phyloP scores from a whole-genome alignment of 1,140 invertebrate species.

The Zaprionus inermis region DNA sequence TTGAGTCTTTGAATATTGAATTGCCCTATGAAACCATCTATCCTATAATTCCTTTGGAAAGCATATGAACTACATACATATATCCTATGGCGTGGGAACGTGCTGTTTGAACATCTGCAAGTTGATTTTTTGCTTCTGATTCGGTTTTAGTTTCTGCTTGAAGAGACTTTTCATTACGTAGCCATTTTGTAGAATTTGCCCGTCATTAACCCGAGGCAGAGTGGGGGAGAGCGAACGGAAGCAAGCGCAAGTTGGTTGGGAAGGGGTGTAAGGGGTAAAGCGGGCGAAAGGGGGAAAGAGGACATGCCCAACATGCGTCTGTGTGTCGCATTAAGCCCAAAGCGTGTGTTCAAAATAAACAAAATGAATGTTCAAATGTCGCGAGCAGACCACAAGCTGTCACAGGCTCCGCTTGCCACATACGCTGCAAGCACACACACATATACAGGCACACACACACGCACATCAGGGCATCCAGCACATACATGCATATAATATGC shows the following conservation, averaged over 20 bases:
- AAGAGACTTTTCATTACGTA: conserved; percentile 11
- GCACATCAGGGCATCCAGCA: conserved; percentile 1
- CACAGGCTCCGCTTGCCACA: conserved; percentile 60
- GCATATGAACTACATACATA: not conserved
- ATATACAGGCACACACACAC: not conserved
- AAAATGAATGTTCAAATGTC: conserved; percentile 80
- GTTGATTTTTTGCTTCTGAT: not conserved
- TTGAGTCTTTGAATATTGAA: not conserved
- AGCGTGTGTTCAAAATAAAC: conserved; percentile 68
- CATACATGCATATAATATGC: conserved; percentile 3
- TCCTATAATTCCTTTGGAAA: too few species aligned
- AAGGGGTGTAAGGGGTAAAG: not conserved
- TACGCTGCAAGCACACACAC: conserved; percentile 16
- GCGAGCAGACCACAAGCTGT: conserved; percentile 79
- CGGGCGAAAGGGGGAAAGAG: not conserved
- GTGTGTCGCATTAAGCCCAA: conserved; percentile 61
- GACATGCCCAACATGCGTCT: conserved; percentile 23
- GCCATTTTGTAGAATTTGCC: conserved; percentile 17
- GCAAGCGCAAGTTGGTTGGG: not conserved
- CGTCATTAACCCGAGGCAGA: conserved; percentile 7
- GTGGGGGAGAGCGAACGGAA: not conserved
- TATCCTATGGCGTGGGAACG: not conserved
- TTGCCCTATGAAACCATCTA: not conserved
- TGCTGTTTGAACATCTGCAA: not conserved
- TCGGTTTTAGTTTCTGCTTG: too few species aligned